Percentiles rank a stretch among this genome's conserved stretches.
Conservation (phyloP, 1,140 invertebrate genomes). For the Drosophila kikkawai region DNA sequence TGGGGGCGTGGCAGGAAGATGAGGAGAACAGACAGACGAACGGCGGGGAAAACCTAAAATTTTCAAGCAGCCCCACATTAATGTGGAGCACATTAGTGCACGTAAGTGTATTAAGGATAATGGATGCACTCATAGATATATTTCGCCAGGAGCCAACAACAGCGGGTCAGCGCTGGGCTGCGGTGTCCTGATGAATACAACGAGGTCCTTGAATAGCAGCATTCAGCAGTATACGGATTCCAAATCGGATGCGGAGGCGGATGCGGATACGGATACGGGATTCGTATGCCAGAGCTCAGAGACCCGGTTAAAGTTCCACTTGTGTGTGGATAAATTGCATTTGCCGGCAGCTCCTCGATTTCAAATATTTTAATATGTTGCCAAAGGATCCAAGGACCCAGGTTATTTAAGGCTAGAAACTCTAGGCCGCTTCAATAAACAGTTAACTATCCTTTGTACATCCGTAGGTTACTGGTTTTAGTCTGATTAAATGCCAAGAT, state of each 20-base stretch:
- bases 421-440: neutral
- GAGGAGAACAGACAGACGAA: conserved; percentile 10
- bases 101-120: conserved; percentile 83
- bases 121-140: conserved; percentile 83
- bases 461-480: too few relatives aligned
- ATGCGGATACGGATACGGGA: conserved; percentile 1
- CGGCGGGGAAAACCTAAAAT: conserved; percentile 52
- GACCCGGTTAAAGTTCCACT: neutral
- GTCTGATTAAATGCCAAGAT: neutral
- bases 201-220: conserved; percentile 25
- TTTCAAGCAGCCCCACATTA: conserved; percentile 75
- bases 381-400: neutral
- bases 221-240: conserved; percentile 8
- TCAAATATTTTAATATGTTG: conserved; percentile 6
- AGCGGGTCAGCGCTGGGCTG: conserved; percentile 2
- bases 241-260: neutral
- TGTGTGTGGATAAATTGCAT: conserved; percentile 18
- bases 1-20: conserved; percentile 19
- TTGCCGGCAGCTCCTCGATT: neutral
- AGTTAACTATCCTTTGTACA: neutral
- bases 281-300: conserved; percentile 1
- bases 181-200: conserved; percentile 18
- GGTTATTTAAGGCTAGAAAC: neutral
- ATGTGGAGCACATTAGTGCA: conserved; percentile 82
- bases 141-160: conserved; percentile 36